Evolutionary conservation across 2,888 invertebrate genomes (phyloP), one percentile per base, ranked within the genome.

Genomic region (Plebejus melissa): DNA sequence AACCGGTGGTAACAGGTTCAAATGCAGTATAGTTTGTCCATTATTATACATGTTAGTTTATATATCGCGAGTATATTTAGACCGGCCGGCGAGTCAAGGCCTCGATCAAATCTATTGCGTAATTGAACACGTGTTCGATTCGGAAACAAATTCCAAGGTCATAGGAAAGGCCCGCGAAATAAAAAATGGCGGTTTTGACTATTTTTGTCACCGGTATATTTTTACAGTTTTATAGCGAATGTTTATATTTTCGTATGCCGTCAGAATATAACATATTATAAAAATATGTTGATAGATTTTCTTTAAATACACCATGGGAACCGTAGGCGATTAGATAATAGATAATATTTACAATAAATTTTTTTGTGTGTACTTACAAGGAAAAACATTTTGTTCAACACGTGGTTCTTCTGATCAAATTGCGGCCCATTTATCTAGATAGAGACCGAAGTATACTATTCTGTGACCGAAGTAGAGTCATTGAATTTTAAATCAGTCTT

Each of bases 41-140:
- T 2, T 16, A 13, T 50, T 3, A 13, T 13, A 72, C 16, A 65
- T 60, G 50, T 22, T 76, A 69, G 71, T 76, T 65, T 46, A 46
- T 46, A 58, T 16, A 60, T n/a, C 16, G 41, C 22, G 36, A 74
- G 50, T 65, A 74, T 60, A 58, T 74, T 74, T 74, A 74, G 65
- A 71, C 70, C 74, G 71, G 75, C 75, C 75, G 75, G 75, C 71
- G 36, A 36, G 22, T 28, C 41, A 32, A 70, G 75, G 69, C 75
- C 75, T 75, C 71, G 75, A 71, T 75, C 46, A 54, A 74, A 57
- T 70, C 75, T 70, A 57, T 16, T 75, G 69, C 54, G 74, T 60
- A 69, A 28, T 72, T 32, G 13, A 72, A 54, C 72, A 72, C 72
- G 72, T 72, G 72, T 50, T 50, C 13, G 41, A 46, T 70, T 54